Conservation (phyloP, 2,888 invertebrate species). For the Aelia acuminata region DNA sequence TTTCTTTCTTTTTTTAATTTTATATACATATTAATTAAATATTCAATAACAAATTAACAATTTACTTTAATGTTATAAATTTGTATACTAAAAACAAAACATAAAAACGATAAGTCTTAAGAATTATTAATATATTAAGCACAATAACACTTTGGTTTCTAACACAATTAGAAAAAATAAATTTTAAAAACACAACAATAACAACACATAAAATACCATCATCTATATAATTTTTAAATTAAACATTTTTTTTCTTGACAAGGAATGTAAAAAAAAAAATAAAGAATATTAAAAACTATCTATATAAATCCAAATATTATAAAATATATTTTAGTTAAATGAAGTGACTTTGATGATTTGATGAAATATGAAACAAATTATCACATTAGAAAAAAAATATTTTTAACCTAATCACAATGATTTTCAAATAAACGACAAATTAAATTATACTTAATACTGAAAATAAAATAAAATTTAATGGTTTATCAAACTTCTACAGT, state of each 20-base stretch:
- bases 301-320: background rate
- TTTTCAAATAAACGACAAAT: no score
- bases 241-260: background rate
- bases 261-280: slow-evolving; percentile 17
- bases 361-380: background rate
- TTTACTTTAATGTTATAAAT: background rate
- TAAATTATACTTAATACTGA: no score
- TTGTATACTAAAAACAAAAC: slow-evolving; percentile 6
- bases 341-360: background rate
- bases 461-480: no score
- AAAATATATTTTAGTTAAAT: background rate
- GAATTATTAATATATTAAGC: slow-evolving; percentile 29
- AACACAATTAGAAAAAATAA: background rate
- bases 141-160: slow-evolving; percentile 38
- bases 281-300: background rate
- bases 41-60: slow-evolving; percentile 38
- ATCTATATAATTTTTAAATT: background rate
- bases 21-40: background rate
- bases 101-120: slow-evolving; percentile 35
- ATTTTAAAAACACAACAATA: slow-evolving; percentile 21
- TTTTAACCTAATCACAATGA: no score
- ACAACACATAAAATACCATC: background rate
- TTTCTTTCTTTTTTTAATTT: background rate
- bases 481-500: no score
- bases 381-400: no score